These are phyloP conservation scores for Caenorhabditis tropicalis DNA, from an alignment of 1,140 invertebrate species.

Conservation along the genomic window DNA sequence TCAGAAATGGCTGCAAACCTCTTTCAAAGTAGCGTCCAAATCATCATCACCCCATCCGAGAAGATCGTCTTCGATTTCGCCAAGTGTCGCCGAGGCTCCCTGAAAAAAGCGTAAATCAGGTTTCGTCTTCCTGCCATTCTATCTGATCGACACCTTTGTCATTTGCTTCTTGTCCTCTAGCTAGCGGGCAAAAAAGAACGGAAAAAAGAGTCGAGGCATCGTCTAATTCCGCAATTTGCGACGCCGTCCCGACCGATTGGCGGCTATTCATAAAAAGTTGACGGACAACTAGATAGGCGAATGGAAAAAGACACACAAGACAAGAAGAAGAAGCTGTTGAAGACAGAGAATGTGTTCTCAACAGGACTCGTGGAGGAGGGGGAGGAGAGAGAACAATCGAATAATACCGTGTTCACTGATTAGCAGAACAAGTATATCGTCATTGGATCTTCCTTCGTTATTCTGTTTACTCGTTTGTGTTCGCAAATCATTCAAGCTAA, in stretches of 20 bases:
- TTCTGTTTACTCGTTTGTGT: constrained; percentile 14
- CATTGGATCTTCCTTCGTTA: constrained; percentile 19
- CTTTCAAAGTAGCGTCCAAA: not conserved
- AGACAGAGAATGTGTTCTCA: constrained; percentile 3
- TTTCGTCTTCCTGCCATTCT: not conserved
- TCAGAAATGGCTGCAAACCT: too few relatives aligned
- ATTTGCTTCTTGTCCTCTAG: not conserved
- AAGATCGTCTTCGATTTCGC: constrained; percentile 16
- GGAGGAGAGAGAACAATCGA: constrained; percentile 19
- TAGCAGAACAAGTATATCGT: constrained; percentile 38
- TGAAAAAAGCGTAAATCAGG: not conserved
- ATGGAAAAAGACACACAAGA: constrained; percentile 1
- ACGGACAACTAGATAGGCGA: constrained; percentile 21
- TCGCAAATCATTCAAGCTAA: not conserved
- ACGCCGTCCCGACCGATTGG: constrained; percentile 29
- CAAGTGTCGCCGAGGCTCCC: not conserved
- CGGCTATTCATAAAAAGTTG: constrained; percentile 39
- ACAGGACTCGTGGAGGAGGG: not conserved
- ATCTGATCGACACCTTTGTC: not conserved
- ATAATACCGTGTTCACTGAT: constrained; percentile 36
- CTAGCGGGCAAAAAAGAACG: not conserved
- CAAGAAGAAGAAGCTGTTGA: constrained; percentile 25
- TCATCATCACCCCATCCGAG: constrained; percentile 33
- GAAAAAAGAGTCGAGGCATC: constrained; percentile 16
- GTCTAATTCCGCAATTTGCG: not conserved